A percentile compares a stretch with the other conserved stretches of the same genome.
These are phyloP conservation scores for Onchidella celtica DNA, from an alignment of 2,888 invertebrate species.

Conservation along the genomic window DNA sequence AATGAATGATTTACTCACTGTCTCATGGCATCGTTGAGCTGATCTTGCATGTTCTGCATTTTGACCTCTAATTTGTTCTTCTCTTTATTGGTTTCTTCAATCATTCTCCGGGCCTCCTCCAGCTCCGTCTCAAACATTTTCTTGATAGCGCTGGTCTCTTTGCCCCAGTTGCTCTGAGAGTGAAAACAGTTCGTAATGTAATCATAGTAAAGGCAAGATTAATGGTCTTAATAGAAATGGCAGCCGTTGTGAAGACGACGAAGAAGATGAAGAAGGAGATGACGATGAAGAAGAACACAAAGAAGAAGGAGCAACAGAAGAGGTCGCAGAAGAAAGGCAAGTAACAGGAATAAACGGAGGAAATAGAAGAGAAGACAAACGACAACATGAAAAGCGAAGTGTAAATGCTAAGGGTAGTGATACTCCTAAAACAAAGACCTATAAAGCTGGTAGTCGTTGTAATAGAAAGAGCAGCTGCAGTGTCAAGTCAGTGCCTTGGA, in stretches of 20 bases:
- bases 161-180: slow-evolving; percentile 75
- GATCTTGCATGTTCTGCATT: slow-evolving; percentile 80
- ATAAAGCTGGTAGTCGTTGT: no score
- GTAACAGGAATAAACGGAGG: no score
- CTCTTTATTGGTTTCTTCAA: slow-evolving; percentile 81
- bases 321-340: no score
- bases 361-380: no score
- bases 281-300: slow-evolving; percentile 6
- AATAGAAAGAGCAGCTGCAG: no score
- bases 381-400: no score
- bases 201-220: no score
- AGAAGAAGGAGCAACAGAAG: neutral
- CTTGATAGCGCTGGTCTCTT: slow-evolving; percentile 78
- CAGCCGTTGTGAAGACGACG: neutral
- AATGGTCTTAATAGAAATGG: neutral
- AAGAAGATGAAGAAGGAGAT: neutral
- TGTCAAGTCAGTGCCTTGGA: no score
- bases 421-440: no score
- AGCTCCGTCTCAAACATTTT: slow-evolving; percentile 81
- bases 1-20: slow-evolving; percentile 67
- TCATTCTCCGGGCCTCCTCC: slow-evolving; percentile 81
- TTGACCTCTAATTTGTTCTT: slow-evolving; percentile 81
- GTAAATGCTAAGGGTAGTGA: no score
- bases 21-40: slow-evolving; percentile 76
- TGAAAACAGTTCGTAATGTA: no score